Base-by-base conservation (phyloP, 1,140 invertebrate genomes). In the Caenorhabditis tropicalis region DNA sequence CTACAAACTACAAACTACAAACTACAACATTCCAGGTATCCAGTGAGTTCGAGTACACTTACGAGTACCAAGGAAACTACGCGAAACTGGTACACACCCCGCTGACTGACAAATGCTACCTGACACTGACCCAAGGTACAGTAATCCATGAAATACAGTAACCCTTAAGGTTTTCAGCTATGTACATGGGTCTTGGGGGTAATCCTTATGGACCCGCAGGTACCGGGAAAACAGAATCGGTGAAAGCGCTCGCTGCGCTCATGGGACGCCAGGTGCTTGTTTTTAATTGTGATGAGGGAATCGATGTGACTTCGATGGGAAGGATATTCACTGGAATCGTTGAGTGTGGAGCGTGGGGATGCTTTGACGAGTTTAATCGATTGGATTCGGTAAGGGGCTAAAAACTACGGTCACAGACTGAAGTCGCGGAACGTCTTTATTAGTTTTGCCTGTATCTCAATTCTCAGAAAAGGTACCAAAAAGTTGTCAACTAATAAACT, bases 321-420 rank as follows among this genome's bases (percentile, higher is more conserved):
- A 93, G 96, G 85, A 98, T 98, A 89, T 98, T 98, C 92, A 95
- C 98, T 88, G 96, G 96, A 91, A 93, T 98, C 48, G 97, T 96
- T 91, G 96, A 95, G 94, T 95, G 96, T 27, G 98, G 98, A 58
- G 98, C 98, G 6, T 99, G 98, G 97, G 97, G 97, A 87, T 99
- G 97, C 91, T 99, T 99, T 92, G 98, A 99, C 92, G 98, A 99
- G 92, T 99, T 99, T 92, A 99, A 99, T 94, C 94, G 98, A 91
- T 93, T 99, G 39, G 98, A 99, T 93, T 97, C 99, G 91, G 94
- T 97, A 88, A 58, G 79, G 29, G 24, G 43, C 21, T 16, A n/a
- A n/a, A n/a, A n/a, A n/a, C n/a, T n/a, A n/a, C n/a, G n/a, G n/a
- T n/a, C n/a, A n/a, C n/a, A n/a, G n/a, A n/a, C n/a, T n/a, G n/a